Percentiles rank a stretch among this genome's conserved stretches.
Evolutionary conservation across 2,888 invertebrate genomes (phyloP).

Genomic region (Drosophila birchii): DNA sequence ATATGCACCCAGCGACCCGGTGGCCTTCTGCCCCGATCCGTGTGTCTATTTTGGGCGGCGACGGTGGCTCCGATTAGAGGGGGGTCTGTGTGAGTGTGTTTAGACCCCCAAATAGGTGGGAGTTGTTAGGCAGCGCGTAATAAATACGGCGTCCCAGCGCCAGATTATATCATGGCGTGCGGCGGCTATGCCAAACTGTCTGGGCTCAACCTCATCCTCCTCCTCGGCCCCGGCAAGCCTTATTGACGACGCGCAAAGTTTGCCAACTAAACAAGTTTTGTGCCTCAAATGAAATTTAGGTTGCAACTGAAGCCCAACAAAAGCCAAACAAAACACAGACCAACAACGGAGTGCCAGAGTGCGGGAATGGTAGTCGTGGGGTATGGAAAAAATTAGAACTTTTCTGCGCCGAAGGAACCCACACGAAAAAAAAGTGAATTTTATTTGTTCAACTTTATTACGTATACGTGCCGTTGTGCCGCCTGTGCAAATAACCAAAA

Average conservation of each 20-base stretch:
- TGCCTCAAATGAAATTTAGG: conserved; percentile 81
- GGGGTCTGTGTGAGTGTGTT: not conserved
- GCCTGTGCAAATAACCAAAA: conserved; percentile 76
- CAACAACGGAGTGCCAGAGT: conserved; percentile 17
- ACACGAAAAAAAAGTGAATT: conserved; percentile 67
- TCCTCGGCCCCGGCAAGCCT: conserved; percentile 38
- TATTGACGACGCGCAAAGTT: conserved; percentile 79
- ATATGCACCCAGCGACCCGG: conserved; percentile 25
- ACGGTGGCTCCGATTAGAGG: conserved; percentile 8
- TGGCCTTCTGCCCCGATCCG: conserved; percentile 25
- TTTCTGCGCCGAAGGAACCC: conserved; percentile 64
- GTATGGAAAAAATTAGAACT: conserved; percentile 73
- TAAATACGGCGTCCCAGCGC: conserved; percentile 58
- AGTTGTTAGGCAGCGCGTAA: conserved; percentile 59
- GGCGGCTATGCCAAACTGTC: conserved; percentile 68
- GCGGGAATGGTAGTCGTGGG: not conserved
- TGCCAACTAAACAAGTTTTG: conserved; percentile 81
- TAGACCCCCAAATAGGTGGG: conserved; percentile 6
- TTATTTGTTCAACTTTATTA: conserved; percentile 81
- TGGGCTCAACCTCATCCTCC: conserved; percentile 44
- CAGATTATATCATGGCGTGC: conserved; percentile 77
- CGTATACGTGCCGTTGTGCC: conserved; percentile 77
- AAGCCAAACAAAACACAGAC: conserved; percentile 70
- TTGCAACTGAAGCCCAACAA: conserved; percentile 80
- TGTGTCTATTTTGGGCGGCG: conserved; percentile 16